Evolutionary conservation across 2,888 invertebrate species (phyloP).

Genomic region (Therioaphis trifolii): DNA sequence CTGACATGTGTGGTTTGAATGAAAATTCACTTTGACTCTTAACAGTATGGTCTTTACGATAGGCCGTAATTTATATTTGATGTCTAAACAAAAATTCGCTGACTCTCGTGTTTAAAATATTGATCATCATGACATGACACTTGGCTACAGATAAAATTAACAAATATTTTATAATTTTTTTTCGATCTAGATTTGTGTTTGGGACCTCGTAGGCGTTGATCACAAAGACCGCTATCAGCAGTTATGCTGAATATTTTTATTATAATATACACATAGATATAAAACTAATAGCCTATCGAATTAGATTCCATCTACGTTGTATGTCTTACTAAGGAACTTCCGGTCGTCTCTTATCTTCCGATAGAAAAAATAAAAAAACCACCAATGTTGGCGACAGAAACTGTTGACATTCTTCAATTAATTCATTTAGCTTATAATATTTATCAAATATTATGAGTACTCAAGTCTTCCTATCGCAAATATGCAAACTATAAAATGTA

Average conservation of each 20-base stretch:
- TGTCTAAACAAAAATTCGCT: constrained; percentile 51
- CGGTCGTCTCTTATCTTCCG: constrained; percentile 50
- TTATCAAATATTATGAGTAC: neutral
- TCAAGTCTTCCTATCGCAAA: constrained; percentile 41
- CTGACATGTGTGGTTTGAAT: constrained; percentile 44
- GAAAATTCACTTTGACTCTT: constrained; percentile 35
- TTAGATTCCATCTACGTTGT: constrained; percentile 36
- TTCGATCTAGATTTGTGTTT: constrained; percentile 43
- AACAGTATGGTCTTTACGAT: constrained; percentile 32
- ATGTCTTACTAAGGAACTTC: constrained; percentile 40
- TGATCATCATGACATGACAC: constrained; percentile 46
- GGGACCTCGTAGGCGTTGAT: constrained; percentile 46
- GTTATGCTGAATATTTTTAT: constrained; percentile 49
- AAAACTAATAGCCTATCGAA: constrained; percentile 33
- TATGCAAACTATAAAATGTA: neutral
- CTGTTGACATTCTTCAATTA: constrained; percentile 36
- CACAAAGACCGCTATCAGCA: constrained; percentile 52
- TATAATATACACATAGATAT: constrained; percentile 8
- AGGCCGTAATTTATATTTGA: constrained; percentile 9
- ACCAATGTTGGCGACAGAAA: constrained; percentile 13
- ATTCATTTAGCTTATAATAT: neutral
- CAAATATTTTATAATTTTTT: constrained; percentile 37
- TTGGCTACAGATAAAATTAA: constrained; percentile 44
- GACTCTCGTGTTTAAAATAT: constrained; percentile 25
- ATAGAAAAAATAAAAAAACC: constrained; percentile 27